Evolutionary conservation across 2,888 invertebrate genomes (phyloP).

Genomic region (Leptinotarsa tumamoca): DNA sequence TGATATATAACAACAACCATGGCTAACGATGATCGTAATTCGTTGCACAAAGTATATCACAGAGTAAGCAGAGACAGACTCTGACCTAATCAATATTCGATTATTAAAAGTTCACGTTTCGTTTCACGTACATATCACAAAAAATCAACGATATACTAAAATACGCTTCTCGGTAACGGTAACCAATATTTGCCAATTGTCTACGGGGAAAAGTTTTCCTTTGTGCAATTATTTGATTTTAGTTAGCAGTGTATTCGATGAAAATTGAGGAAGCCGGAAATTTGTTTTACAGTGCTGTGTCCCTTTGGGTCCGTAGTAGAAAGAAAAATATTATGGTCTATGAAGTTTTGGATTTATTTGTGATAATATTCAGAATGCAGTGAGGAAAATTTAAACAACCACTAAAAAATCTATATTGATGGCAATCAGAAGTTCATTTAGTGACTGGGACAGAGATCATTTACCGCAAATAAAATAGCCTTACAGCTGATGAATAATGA

Average conservation of each 20-base stretch:
- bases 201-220: slow-evolving; percentile 44
- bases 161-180: slow-evolving; percentile 45
- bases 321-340: no score
- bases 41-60: slow-evolving; percentile 61
- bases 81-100: slow-evolving; percentile 55
- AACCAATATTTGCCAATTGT: slow-evolving; percentile 52
- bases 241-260: slow-evolving; percentile 31
- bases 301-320: no score
- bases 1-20: slow-evolving; percentile 48
- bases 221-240: slow-evolving; percentile 44
- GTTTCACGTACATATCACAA: slow-evolving; percentile 49
- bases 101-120: slow-evolving; percentile 57
- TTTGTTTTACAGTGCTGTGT: slow-evolving; percentile 27
- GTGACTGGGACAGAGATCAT: no score
- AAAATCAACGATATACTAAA: slow-evolving; percentile 43
- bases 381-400: no score
- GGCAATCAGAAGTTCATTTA: no score
- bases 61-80: slow-evolving; percentile 53
- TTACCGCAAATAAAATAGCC: no score
- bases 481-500: no score
- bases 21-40: slow-evolving; percentile 59
- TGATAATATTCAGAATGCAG: no score
- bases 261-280: slow-evolving; percentile 42
- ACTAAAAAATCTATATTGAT: no score
- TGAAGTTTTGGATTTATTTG: no score